Evolutionary conservation across 2,113 vertebrate species (phyloP), one percentile per base, ranked within the genome.

Genomic region (Leptocoma aspasia): DNA sequence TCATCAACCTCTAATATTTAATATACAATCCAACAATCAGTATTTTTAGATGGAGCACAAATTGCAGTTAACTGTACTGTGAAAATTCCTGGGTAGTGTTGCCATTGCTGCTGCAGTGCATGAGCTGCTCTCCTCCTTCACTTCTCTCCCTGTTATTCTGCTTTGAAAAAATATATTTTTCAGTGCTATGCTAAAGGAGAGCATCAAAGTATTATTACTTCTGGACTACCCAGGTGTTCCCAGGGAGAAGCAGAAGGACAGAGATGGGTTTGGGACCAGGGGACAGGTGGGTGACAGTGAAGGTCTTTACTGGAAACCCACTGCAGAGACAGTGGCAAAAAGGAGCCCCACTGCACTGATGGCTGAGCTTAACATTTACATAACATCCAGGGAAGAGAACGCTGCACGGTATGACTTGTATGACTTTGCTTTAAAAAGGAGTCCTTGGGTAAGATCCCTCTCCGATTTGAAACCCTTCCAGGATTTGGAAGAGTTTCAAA

Each of bases 401-500:
- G 0, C 61, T 82, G 35, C 49, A 3, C 86, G 73, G 10, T 22
- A 8, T 1, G 11, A 66, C 61, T 82, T 78, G 10, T 22, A 8
- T 1, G 11, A 66, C 61, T 82, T 73, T 56, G 28, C 76, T 78
- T 88, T 75, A 84, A 89, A 88, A 94, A 78, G 42, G 52, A 83
- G 56, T 90, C 92, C 82, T 95, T 95, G 88, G 93, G 82, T 83
- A 94, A 92, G 92, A 88, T 80, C 82, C 63, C 49, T 88, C 50
- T 82, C 88, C 5, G 69, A 92, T 94, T 93, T 86, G 88, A 97
- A 95, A 89, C 86, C 27, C 86, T 93, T 94, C 89, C 82, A 95
- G 94, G 76, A 71, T 93, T 86, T 97, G 93, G 94, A 96, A 83
- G 72, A 39, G 88, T 96, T 97, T 97, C 92, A 96, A 92, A 59